Percentiles rank a stretch among this genome's conserved stretches.
Conservation (phyloP, 2,113 vertebrate genomes). For the Mellivora capensis region DNA sequence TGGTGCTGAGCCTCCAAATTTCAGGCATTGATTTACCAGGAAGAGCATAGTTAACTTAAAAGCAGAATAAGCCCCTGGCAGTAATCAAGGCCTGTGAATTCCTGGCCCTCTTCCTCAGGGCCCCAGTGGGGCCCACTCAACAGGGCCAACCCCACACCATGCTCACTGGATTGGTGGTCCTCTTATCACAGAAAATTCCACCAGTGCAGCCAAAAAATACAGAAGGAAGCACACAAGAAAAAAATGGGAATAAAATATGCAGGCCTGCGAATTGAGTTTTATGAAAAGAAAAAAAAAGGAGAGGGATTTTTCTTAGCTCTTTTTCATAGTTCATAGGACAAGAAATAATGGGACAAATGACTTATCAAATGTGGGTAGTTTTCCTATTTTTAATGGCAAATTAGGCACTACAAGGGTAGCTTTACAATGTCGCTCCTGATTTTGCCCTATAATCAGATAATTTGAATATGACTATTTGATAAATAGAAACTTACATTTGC, state of each 20-base stretch:
- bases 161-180: slow-evolving; percentile 66
- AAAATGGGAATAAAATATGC: slow-evolving; percentile 51
- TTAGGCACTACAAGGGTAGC: background rate
- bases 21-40: background rate
- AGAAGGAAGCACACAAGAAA: slow-evolving; percentile 62
- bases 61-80: slow-evolving; percentile 36
- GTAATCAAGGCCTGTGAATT: slow-evolving; percentile 35
- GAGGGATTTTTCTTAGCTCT: background rate
- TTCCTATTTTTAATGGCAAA: background rate
- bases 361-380: background rate
- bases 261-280: slow-evolving; percentile 39
- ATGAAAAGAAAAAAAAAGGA: background rate
- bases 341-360: background rate
- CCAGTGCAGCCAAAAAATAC: slow-evolving; percentile 62
- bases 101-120: slow-evolving; percentile 50
- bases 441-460: background rate
- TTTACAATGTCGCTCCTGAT: background rate
- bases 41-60: slow-evolving; percentile 36
- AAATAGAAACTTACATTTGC: background rate
- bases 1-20: background rate
- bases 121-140: background rate
- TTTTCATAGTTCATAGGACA: background rate
- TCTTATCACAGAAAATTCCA: slow-evolving; percentile 74
- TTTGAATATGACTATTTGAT: background rate
- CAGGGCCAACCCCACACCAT: slow-evolving; percentile 47